Conservation (phyloP, 2,797 vertebrate species). For the Lateolabrax maculatus region DNA sequence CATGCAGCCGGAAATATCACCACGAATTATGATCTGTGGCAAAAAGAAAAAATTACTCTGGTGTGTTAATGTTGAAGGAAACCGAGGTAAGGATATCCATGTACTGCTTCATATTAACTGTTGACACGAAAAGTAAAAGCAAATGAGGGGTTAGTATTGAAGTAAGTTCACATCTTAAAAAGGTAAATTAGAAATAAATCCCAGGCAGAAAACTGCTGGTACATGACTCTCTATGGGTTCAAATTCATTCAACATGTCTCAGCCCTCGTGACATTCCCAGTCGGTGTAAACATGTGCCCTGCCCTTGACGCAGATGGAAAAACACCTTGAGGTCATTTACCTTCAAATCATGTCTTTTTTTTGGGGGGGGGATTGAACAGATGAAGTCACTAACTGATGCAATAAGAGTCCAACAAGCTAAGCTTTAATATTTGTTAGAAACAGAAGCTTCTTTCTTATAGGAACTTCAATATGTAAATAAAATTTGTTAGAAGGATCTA, state of each 20-base stretch:
- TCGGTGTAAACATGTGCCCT: conserved; percentile 11
- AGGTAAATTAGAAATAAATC: background rate
- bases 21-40: too few relatives aligned
- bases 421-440: background rate
- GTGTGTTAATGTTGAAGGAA: background rate
- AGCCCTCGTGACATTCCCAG: background rate
- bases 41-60: too few relatives aligned
- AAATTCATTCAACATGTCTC: conserved; percentile 4
- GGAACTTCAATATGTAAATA: background rate
- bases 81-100: background rate
- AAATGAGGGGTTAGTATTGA: background rate
- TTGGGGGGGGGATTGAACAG: background rate
- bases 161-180: background rate
- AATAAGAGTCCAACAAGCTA: too few relatives aligned
- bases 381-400: background rate
- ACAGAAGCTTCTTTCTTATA: background rate
- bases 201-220: background rate
- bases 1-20: background rate
- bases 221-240: background rate
- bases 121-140: background rate
- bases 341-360: too few relatives aligned
- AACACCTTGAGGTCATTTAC: conserved; percentile 31
- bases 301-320: background rate
- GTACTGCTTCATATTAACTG: background rate
- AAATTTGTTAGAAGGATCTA: background rate